Base-by-base conservation (phyloP, 2,113 vertebrate species). In the Eubucco bourcierii region DNA sequence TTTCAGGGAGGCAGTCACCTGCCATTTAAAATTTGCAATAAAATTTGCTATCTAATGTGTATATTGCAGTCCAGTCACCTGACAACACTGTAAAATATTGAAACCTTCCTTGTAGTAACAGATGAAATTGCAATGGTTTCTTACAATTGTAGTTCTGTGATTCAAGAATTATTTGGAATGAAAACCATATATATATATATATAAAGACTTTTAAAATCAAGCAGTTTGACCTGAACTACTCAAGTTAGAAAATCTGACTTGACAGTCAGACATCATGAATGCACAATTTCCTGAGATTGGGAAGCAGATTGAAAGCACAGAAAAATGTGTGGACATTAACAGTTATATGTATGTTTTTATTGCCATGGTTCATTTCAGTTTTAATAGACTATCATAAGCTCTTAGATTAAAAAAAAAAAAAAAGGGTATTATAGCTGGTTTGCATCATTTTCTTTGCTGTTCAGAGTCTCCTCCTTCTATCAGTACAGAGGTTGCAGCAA, bases 401-500 rank as follows among this genome's bases (percentile, higher is more conserved):
- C n/a, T 56, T 34, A 34, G 39, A 15, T n/a, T n/a, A n/a, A n/a
- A n/a, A n/a, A n/a, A n/a, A 47, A 39, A 88, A 79, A 3, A 1
- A 56, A 33, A 2, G 0, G 50, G 70, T 21, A 21, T 81, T 87
- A 28, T 15, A 61, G 65, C 80, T 72, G 25, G 16, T 78, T 90
- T 66, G 24, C 52, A 33, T 88, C 16, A 55, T 91, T 95, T 75
- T 80, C 37, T 68, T 52, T 60, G 81, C 61, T 7, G 14, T 18
- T 70, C 21, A 64, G 60, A 80, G 37, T 31, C 24, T 75, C 41
- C 78, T 82, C 78, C 70, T 91, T 39, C 1, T 72, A 25, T 23
- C 78, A 91, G 56, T 24, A 75, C 72, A 86, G 59, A 93, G 60
- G 68, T 41, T 64, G 33, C 11, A 53, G 15, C 68, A 94, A 59